A percentile compares a stretch with the other conserved stretches of the same genome.
Evolutionary conservation across 2,797 vertebrate species (phyloP).

Genomic region (Sebastes diploproa): DNA sequence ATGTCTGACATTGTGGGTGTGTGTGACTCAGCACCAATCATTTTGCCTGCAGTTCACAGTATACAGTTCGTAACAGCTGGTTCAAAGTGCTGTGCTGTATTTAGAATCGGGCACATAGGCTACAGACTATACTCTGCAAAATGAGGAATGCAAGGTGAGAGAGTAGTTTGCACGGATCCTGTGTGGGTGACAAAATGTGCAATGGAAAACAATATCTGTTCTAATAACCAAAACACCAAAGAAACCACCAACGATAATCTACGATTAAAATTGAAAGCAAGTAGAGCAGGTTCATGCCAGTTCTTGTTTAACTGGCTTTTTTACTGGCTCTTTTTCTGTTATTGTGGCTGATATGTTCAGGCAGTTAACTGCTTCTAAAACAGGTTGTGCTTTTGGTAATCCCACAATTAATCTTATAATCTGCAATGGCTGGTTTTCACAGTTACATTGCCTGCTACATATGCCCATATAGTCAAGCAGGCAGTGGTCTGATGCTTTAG

Average conservation of each 20-base stretch:
- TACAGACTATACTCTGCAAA: neutral
- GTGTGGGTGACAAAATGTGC: neutral
- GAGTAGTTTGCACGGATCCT: neutral
- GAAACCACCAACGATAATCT: neutral
- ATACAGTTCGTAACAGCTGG: neutral
- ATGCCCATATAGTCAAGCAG: neutral
- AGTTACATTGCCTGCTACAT: neutral
- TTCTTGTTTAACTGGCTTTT: neutral
- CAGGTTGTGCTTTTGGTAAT: neutral
- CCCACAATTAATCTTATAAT: neutral
- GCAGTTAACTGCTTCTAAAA: neutral
- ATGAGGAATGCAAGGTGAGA: neutral
- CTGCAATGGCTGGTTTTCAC: neutral
- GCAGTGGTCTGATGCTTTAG: neutral
- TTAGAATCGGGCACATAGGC: neutral
- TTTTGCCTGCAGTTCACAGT: neutral
- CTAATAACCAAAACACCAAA: neutral
- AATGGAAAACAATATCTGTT: neutral
- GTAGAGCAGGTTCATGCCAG: neutral
- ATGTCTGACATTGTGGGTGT: neutral
- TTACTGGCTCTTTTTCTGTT: no score
- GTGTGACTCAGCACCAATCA: conserved; percentile 7
- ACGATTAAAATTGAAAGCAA: neutral
- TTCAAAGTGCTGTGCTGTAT: conserved; percentile 1
- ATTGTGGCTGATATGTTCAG: neutral